Evolutionary conservation across 2,797 vertebrate genomes (phyloP), one percentile per base, ranked within the genome.

Genomic region (Lepus townsendii): DNA sequence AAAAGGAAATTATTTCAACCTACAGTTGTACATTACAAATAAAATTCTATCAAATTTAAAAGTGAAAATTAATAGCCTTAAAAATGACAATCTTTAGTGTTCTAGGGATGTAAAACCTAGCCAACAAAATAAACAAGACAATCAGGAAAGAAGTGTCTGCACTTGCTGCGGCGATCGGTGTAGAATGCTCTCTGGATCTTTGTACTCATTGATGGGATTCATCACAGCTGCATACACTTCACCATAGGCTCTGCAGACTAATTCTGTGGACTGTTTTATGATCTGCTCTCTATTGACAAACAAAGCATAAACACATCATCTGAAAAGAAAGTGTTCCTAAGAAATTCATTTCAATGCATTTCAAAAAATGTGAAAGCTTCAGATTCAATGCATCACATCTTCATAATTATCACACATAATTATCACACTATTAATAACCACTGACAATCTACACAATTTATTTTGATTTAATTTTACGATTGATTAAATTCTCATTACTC

Each of bases 91-190:
- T 13, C 7, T 27, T 88, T 27, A 72, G 83, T 63, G 38, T 86
- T 78, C 19, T 17, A 10, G 35, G n/a, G 62, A 65, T 47, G 66
- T 26, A 20, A 22, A 35, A 47, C 6, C 91, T 52, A 76, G 88
- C 72, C n/a, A 90, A 93, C 80, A 38, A n/a, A 52, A 78, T 10
- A 50, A 60, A 30, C 72, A 1, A 63, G 47, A 88, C 17, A 30
- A 95, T 99, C 98, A 99, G 96, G 99, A 99, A 62, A 99, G 98
- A 85, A 99, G 98, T 0, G 99, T 98, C 97, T 99, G 99, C 96
- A 99, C 99, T 98, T 99, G 99, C 97, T 99, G 99, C 22, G 99
- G 99, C 17, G 99, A 99, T 97, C 99, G 98, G 96, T 99, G 99
- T 0, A 99, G 97, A 96, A 99, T 98, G 94, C 95, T 99, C 97